Conservation (phyloP, 2,888 invertebrate species). For the Palloptera scutellata region DNA sequence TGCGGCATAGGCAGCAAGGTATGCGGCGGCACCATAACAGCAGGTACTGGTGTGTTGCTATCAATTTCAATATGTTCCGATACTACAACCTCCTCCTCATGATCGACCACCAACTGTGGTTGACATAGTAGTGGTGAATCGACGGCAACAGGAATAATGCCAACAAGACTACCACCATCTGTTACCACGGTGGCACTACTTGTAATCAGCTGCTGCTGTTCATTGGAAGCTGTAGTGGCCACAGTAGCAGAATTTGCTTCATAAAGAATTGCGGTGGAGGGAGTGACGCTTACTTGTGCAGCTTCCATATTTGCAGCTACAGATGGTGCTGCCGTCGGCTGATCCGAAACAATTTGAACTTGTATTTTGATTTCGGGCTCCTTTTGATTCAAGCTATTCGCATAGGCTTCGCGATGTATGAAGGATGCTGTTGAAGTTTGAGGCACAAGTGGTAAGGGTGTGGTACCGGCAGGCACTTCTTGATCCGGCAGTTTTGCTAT, state of each 20-base stretch:
- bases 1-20: constrained; percentile 18
- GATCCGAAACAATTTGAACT: constrained; percentile 62
- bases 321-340: constrained; percentile 43
- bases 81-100: constrained; percentile 59
- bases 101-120: constrained; percentile 56
- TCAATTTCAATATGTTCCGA: constrained; percentile 49
- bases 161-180: neutral
- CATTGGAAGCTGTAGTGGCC: neutral
- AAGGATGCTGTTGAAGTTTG: constrained; percentile 46
- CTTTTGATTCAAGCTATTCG: constrained; percentile 61
- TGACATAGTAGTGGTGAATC: constrained; percentile 47
- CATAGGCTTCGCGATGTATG: constrained; percentile 56
- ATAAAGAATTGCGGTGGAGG: constrained; percentile 7
- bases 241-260: neutral
- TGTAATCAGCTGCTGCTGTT: too few relatives aligned
- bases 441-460: constrained; percentile 57
- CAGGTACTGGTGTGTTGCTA: constrained; percentile 1
- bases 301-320: neutral
- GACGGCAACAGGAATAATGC: constrained; percentile 9
- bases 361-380: constrained; percentile 63
- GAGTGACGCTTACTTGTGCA: neutral
- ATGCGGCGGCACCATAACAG: constrained; percentile 30
- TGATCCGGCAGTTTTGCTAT: constrained; percentile 46
- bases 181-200: neutral
- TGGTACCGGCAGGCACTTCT: constrained; percentile 40